Percentiles rank a stretch among this genome's conserved stretches.
Conservation (phyloP, 2,797 vertebrate genomes). For the Macropodus opercularis region DNA sequence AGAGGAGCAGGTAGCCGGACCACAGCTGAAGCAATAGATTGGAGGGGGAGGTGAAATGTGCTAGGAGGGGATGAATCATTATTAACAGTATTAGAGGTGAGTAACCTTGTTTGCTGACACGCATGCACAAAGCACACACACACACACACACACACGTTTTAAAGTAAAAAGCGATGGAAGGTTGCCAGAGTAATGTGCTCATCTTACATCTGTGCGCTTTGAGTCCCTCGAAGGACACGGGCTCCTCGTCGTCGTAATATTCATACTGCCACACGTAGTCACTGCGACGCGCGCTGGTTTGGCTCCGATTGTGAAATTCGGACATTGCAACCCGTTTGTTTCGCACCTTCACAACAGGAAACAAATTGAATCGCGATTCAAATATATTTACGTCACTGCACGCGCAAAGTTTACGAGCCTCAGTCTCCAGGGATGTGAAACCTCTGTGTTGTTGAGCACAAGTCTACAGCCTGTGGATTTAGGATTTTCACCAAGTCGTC, state of each 20-base stretch:
- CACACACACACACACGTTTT: neutral
- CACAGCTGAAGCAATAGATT: constrained; percentile 3
- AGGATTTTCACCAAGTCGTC: neutral
- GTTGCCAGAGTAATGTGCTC: neutral
- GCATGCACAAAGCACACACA: neutral
- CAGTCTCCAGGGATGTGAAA: neutral
- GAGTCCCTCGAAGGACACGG: constrained; percentile 93
- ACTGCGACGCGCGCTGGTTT: constrained; percentile 67
- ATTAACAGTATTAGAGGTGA: neutral
- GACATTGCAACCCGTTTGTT: constrained; percentile 61
- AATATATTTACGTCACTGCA: neutral
- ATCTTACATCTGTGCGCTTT: constrained; percentile 93
- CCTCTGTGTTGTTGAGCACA: neutral
- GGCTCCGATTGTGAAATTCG: constrained; percentile 70
- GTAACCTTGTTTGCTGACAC: neutral
- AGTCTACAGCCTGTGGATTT: neutral
- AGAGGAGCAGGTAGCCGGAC: neutral
- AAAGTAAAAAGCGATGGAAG: neutral
- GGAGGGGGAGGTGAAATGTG: neutral
- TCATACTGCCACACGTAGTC: constrained; percentile 95
- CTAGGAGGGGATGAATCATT: neutral
- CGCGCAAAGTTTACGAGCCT: constrained; percentile 34
- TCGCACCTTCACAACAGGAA: neutral
- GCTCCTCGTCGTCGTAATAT: constrained; percentile 91
- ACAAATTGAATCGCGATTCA: neutral